Percentiles rank a stretch among this genome's conserved stretches.
These are phyloP conservation scores for Gymnoscopelus braueri DNA, from an alignment of 2,797 vertebrate species.

Conservation along the genomic window DNA sequence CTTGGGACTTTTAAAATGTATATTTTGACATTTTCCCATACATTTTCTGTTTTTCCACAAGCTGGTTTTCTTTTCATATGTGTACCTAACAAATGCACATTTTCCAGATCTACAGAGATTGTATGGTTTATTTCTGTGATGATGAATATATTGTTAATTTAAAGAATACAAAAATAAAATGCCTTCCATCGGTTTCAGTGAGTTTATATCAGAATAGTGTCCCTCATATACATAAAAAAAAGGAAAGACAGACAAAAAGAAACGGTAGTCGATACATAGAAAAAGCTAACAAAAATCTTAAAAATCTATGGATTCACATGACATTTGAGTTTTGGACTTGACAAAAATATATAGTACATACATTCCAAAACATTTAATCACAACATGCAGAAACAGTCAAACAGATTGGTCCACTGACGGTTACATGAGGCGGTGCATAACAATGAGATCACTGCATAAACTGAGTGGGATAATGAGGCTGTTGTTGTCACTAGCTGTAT, in stretches of 20 bases:
- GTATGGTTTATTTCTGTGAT: conserved; percentile 60
- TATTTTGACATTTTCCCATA: conserved; percentile 1
- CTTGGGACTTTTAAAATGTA: conserved; percentile 5
- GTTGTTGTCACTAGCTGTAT: too few species aligned
- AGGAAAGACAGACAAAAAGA: not conserved
- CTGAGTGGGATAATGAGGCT: not conserved
- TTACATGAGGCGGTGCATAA: conserved; percentile 1
- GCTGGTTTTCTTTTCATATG: not conserved
- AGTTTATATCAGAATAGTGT: conserved; percentile 38
- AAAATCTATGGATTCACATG: not conserved
- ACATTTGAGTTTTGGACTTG: conserved; percentile 7
- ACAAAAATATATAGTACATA: conserved; percentile 44
- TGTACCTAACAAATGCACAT: conserved; percentile 12
- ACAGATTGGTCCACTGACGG: conserved; percentile 36
- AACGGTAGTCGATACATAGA: not conserved
- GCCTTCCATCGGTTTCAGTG: conserved; percentile 23
- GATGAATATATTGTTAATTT: conserved; percentile 36
- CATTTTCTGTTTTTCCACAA: not conserved
- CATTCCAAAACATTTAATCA: conserved; percentile 41
- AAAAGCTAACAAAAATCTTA: not conserved
- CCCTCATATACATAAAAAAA: conserved; percentile 47
- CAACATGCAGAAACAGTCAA: conserved; percentile 48
- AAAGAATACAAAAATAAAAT: conserved; percentile 62
- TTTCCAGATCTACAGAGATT: conserved; percentile 43
- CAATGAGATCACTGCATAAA: conserved; percentile 3